Evolutionary conservation across 37 sponge, comb jelly and placozoan species (phyloP), one percentile per base, ranked within the genome.

Genomic region (Aplysina aerophoba): DNA sequence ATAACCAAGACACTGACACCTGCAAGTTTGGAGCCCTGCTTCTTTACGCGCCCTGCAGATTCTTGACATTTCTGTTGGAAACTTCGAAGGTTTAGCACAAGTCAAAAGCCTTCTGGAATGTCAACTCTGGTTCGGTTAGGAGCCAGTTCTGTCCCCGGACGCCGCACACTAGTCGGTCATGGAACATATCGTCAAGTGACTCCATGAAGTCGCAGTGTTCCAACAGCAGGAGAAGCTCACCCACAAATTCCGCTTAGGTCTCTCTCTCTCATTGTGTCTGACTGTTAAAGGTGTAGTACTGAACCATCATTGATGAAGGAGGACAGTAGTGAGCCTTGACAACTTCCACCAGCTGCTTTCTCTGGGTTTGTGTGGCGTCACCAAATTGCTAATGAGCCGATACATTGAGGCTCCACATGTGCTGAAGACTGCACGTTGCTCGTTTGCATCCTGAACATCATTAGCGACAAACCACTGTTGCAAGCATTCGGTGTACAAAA

Each of bases 201-300:
- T 16, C 69, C 15, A 14, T 22, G 27, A 67, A 67, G 27, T 13
- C n/a, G 69, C 69, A 67, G 28, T 67, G 69, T 67, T 67, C 69
- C n/a, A 27, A 67, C 27, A 67, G n/a, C 69, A 25, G 22, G 27
- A 14, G 22, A 14, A 67, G 69, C n/a, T 67, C 69, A 14, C 13
- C 69, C n/a, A 67, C 69, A 67, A 67, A 67, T 67, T 67, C 69
- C 14, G 28, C 69, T 25, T 25, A 25, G n/a, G 69, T 25, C n/a
- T 67, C 69, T 16, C 69, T 27, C 27, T 67, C 69, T 27, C n/a
- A 24, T n/a, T 67, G 69, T 13, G 28, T 14, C n/a, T 27, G 15
- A 22, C 27, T 67, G 27, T 67, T 67, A n/a, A 67, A 67, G n/a
- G 14, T 15, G 14, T 15, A 67, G n/a, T 67, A 13, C n/a, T 67